Evolutionary conservation across 1,140 invertebrate genomes (phyloP).

Genomic region (Hyles euphorbiae): DNA sequence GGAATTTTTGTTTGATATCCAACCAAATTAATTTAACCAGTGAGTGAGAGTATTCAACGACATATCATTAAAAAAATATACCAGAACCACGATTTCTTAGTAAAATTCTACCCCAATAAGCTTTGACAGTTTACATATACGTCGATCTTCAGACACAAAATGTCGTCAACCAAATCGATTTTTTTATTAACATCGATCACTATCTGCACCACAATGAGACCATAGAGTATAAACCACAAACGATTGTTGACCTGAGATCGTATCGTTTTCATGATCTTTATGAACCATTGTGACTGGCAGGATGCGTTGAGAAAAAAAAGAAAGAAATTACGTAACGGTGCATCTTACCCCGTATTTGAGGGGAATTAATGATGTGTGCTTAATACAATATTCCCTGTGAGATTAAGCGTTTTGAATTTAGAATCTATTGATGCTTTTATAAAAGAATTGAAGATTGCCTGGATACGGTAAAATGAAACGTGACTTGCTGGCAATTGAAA

Average conservation of each 20-base stretch:
- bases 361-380: constrained; percentile 7
- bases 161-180: constrained; percentile 25
- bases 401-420: too few relatives aligned
- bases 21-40: too few relatives aligned
- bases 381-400: too few relatives aligned
- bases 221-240: constrained; percentile 27
- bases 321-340: constrained; percentile 32
- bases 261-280: constrained; percentile 45
- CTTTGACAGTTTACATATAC: background rate
- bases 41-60: too few relatives aligned
- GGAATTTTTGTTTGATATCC: too few relatives aligned
- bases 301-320: constrained; percentile 32
- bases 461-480: too few relatives aligned
- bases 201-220: constrained; percentile 36
- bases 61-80: too few relatives aligned
- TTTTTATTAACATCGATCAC: constrained; percentile 36
- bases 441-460: too few relatives aligned
- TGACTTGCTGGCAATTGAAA: too few relatives aligned
- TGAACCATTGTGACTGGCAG: constrained; percentile 41
- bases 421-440: too few relatives aligned
- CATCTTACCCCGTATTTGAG: constrained; percentile 7
- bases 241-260: constrained; percentile 49
- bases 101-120: too few relatives aligned
- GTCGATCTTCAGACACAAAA: background rate
- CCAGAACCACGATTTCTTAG: too few relatives aligned